Evolutionary conservation across 2,888 invertebrate genomes (phyloP).

Genomic region (Halictus ligatus): DNA sequence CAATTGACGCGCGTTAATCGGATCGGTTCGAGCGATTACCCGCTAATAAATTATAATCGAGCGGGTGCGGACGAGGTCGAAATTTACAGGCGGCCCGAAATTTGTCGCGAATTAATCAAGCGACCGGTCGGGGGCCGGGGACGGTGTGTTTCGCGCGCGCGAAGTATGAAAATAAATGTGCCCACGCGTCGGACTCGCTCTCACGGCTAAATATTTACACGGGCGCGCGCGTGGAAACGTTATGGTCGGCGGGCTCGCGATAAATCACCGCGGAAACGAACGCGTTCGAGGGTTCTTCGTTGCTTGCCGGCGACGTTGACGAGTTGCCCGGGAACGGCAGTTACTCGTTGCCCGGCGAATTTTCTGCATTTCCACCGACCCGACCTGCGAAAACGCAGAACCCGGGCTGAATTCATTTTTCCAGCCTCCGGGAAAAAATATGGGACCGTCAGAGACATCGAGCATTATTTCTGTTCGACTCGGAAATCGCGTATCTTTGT

Average conservation of each 20-base stretch:
- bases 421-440: background rate
- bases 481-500: background rate
- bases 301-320: background rate
- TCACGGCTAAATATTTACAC: background rate
- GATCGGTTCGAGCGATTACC: background rate
- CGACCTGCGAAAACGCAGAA: background rate
- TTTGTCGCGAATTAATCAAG: slow-evolving; percentile 15
- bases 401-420: background rate
- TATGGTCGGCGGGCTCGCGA: background rate
- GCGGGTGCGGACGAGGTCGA: background rate
- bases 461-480: background rate
- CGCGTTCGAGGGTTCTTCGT: slow-evolving; percentile 24
- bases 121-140: background rate
- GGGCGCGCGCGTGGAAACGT: background rate
- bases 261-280: slow-evolving; percentile 19
- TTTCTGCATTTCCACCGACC: background rate
- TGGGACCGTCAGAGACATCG: background rate
- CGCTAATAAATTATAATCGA: slow-evolving; percentile 8
- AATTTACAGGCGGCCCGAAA: background rate
- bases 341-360: slow-evolving; percentile 12
- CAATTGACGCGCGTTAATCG: background rate
- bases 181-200: background rate
- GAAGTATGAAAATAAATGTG: slow-evolving; percentile 15
- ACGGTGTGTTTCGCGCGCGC: background rate
- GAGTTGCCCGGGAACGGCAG: slow-evolving; percentile 1